Evolutionary conservation across 2,888 invertebrate genomes (phyloP), one percentile per base, ranked within the genome.

Genomic region (Protodeltote pygarga): DNA sequence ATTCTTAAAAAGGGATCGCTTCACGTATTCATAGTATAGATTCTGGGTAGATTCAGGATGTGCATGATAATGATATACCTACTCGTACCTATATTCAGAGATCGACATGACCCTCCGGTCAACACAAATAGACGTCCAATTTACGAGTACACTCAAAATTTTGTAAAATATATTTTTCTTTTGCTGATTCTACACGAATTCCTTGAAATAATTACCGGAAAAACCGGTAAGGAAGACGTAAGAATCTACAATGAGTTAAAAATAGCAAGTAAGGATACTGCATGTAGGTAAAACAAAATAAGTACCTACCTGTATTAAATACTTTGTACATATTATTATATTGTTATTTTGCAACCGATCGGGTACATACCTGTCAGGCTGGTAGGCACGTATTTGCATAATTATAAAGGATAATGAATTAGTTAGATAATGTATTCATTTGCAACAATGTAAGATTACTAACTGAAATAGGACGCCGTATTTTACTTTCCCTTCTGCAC

Each of bases 391-490:
- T 54, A 67, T 73, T 73, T 52, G 39, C 69, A 73, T 69, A 64
- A 60, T 64, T 65, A 63, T 61, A 66, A 73, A 66, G 57, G 44
- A 65, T n/a, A n/a, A n/a, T 52, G 38, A 42, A 60, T 58, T 55
- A 50, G 48, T 39, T 55, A 60, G 57, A 50, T 63, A 60, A 63
- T 63, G 53, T 54, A 58, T 63, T 65, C 54, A 65, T 71, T 63
- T 58, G 53, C 65, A 53, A 63, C 65, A 58, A 53, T 58, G 53
- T 63, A 33, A 34, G 20, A 15, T 34, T 29, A 40, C 11, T 3
- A 32, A 40, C 32, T 45, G 29, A 66, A 47, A 35, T 61, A 28
- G 48, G 50, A 61, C 57, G 40, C 14, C 27, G 38, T 46, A 47
- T 40, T 39, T 39, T n/a, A 25, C 23, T 39, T 45, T 49, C 23